A percentile compares a stretch with the other conserved stretches of the same genome.
These are phyloP conservation scores for Nibea coibor DNA, from an alignment of 2,113 vertebrate genomes.

Conservation along the genomic window DNA sequence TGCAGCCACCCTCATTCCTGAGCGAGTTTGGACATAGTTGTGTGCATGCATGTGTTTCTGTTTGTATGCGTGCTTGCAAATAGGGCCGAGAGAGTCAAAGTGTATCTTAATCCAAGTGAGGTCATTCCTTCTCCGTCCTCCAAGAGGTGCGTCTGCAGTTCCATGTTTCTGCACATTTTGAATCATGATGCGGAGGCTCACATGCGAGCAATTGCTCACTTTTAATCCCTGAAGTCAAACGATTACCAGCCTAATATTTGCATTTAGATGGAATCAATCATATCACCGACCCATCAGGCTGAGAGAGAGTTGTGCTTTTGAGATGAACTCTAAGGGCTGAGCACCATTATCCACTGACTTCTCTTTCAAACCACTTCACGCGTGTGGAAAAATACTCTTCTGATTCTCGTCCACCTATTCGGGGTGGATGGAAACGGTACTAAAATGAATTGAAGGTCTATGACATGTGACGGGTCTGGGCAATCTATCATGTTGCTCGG, in stretches of 20 bases:
- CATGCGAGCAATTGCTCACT: background rate
- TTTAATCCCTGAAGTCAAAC: constrained; percentile 9
- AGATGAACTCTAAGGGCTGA: constrained; percentile 24
- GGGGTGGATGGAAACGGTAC: constrained; percentile 15
- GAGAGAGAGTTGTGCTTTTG: constrained; percentile 25
- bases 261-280: constrained; percentile 45
- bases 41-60: constrained; percentile 14
- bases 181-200: constrained; percentile 1
- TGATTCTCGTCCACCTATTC: constrained; percentile 22
- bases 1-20: constrained; percentile 67
- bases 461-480: constrained; percentile 42
- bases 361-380: constrained; percentile 50
- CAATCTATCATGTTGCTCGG: constrained; percentile 51
- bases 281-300: constrained; percentile 2
- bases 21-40: constrained; percentile 63
- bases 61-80: constrained; percentile 14
- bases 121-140: constrained; percentile 37
- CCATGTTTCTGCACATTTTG: background rate
- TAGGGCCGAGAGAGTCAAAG: constrained; percentile 15
- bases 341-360: constrained; percentile 34
- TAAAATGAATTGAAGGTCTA: constrained; percentile 43
- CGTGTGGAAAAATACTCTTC: constrained; percentile 20
- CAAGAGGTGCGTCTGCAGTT: constrained; percentile 13
- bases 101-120: constrained; percentile 45
- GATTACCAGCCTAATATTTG: constrained; percentile 13